Evolutionary conservation across 2,113 vertebrate species (phyloP).

Genomic region (Mustela nigripes): DNA sequence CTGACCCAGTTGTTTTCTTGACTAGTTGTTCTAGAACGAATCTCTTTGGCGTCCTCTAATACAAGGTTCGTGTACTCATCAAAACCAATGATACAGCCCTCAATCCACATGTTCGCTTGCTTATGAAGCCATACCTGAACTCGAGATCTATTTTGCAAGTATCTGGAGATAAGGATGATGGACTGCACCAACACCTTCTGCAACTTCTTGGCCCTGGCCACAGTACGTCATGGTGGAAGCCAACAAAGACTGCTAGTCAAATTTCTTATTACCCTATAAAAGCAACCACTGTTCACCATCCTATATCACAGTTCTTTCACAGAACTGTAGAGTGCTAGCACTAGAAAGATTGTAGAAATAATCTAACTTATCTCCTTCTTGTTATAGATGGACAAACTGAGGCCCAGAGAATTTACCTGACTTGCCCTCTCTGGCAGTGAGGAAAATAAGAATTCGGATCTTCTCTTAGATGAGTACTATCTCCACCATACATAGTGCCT

Average conservation of each 20-base stretch:
- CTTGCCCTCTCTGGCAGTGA: neutral
- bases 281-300: neutral
- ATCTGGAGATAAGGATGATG: neutral
- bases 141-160: neutral
- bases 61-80: neutral
- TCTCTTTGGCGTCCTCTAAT: neutral
- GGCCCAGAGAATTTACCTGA: constrained; percentile 6
- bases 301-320: neutral
- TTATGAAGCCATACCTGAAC: neutral
- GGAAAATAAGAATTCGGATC: neutral
- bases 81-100: neutral
- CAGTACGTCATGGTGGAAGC: neutral
- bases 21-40: neutral
- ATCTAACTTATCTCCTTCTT: neutral
- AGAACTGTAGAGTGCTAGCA: constrained; percentile 11
- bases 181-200: neutral
- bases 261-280: neutral
- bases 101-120: neutral
- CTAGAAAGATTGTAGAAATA: constrained; percentile 28
- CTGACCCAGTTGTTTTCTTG: neutral
- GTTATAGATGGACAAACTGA: constrained; percentile 3
- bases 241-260: neutral
- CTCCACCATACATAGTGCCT: neutral
- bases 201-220: neutral
- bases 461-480: neutral